Base-by-base conservation (phyloP, 1,140 invertebrate species). In the Drosophila tsacasi region DNA sequence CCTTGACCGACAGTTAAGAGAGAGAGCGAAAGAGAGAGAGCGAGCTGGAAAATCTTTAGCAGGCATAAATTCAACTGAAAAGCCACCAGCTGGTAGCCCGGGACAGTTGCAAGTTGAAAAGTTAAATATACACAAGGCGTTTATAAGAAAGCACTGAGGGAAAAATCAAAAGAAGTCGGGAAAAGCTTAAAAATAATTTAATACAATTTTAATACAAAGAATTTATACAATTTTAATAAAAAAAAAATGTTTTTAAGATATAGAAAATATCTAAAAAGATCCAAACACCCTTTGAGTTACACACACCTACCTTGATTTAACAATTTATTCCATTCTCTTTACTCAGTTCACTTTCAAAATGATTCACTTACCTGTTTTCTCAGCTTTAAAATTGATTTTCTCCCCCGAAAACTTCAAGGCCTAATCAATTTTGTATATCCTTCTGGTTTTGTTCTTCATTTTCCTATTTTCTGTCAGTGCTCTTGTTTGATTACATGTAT, bases 51-150 rank as follows among this genome's bases (percentile, higher is more conserved):
- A 87, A 86, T 82, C 83, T 68, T 76, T 75, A 81, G 66, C 65
- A 68, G 80, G 83, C 75, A 86, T 76, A 81, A 86, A 89, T 89
- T 64, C 63, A 60, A 63, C 40, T 72, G 42, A 54, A 67, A 68
- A 77, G 60, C 65, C 47, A 72, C 47, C 80, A 83, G 79, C 66
- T 62, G 81, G 54, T 57, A 25, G 35, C 73, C 23, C 82, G 50
- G 40, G 66, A 63, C 64, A 69, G 44, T 71, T 71, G 4, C 76
- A 77, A 72, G 79, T 68, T 76, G 63, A 83, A 83, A 81, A 85
- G 82, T 78, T 84, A 85, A 81, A 78, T 61, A 81, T 80, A 64
- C 57, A 58, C 58, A 78, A 74, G 71, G 71, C 57, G 55, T 73
- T 61, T 74, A 40, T 61, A 72, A 39, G 37, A 23, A n/a, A 46